A percentile compares a stretch with the other conserved stretches of the same genome.
Conservation (phyloP, 2,797 vertebrate genomes). For the Thamnophis elegans region DNA sequence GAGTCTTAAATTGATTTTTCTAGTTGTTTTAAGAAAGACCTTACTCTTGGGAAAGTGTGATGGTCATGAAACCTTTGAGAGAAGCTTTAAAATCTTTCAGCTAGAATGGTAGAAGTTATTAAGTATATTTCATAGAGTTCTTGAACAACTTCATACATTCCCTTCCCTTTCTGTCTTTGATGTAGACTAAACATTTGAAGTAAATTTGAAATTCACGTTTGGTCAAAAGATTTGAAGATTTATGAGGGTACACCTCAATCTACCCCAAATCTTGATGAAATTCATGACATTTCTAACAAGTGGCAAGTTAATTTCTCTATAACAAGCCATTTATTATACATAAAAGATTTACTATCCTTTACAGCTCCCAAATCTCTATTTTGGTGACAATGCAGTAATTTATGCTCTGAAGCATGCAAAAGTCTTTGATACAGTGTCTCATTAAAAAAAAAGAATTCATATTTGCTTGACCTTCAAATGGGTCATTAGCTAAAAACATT, state of each 20-base stretch:
- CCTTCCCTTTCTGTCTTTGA: background rate
- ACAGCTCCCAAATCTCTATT: constrained; percentile 53
- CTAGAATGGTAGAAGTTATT: background rate
- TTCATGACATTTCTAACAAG: background rate
- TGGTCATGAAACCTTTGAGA: background rate
- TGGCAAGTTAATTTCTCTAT: background rate
- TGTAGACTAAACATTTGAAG: background rate
- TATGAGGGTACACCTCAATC: background rate
- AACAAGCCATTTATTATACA: constrained; percentile 45
- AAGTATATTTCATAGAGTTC: background rate
- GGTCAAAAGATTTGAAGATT: background rate
- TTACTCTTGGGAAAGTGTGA: background rate
- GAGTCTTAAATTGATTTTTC: background rate
- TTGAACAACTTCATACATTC: background rate
- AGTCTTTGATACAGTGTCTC: constrained; percentile 45
- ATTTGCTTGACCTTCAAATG: constrained; percentile 47
- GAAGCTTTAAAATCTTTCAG: background rate
- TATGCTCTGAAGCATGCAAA: constrained; percentile 53
- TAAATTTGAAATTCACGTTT: background rate
- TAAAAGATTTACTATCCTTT: constrained; percentile 51
- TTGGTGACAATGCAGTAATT: constrained; percentile 53
- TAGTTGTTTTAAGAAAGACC: background rate
- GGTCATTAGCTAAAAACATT: constrained; percentile 42
- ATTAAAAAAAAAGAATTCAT: constrained; percentile 24
- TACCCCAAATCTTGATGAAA: background rate